Conservation (phyloP, 2,113 vertebrate genomes). For the Psilopsiagon aymara region DNA sequence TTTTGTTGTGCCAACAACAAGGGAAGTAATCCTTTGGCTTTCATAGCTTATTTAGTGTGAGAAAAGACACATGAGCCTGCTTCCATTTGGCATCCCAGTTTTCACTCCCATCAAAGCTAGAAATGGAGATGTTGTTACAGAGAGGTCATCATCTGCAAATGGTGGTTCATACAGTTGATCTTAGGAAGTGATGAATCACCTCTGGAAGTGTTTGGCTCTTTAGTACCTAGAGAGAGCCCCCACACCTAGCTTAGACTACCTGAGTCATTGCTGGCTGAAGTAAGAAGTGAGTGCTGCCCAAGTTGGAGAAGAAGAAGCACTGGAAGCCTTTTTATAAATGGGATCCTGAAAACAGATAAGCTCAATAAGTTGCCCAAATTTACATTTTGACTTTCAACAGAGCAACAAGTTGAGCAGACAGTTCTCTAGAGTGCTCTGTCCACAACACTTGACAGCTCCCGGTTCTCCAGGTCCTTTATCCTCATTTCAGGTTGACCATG, state of each 20-base stretch:
- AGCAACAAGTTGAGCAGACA: background rate
- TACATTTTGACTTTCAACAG: background rate
- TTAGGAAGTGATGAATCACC: background rate
- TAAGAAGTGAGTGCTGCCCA: background rate
- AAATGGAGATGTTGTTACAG: background rate
- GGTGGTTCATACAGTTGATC: background rate
- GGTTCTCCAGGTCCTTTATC: background rate
- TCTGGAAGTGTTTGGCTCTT: background rate
- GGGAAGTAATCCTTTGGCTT: background rate
- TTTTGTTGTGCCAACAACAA: background rate
- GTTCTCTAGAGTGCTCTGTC: background rate
- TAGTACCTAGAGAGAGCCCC: background rate
- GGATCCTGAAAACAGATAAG: background rate
- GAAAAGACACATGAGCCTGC: background rate
- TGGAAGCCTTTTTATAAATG: background rate
- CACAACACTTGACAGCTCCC: background rate
- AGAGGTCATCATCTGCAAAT: background rate
- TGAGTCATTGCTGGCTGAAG: background rate
- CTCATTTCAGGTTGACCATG: background rate
- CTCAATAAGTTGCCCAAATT: background rate
- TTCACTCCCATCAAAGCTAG: background rate
- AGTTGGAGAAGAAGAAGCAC: background rate
- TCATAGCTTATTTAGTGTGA: background rate
- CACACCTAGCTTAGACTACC: background rate
- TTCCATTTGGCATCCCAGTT: background rate